phyloP scores from a whole-genome alignment of 2,797 vertebrate species.

The Helicolenus hilgendorfi region DNA sequence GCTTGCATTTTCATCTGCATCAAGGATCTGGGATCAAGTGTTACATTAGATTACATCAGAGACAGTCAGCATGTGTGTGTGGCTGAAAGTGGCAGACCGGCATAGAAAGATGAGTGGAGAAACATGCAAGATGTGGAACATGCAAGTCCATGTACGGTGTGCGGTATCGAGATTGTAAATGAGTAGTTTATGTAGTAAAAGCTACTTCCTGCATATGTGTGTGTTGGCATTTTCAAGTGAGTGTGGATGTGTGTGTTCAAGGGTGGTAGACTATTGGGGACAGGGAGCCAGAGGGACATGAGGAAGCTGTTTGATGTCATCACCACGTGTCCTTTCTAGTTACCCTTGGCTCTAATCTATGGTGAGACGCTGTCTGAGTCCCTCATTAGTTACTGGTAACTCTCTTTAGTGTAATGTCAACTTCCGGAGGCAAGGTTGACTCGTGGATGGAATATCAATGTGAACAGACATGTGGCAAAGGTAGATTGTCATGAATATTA shows the following conservation, averaged over 20 bases:
- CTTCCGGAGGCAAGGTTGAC: slow-evolving; percentile 61
- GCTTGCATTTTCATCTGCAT: slow-evolving; percentile 26
- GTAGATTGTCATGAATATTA: slow-evolving; percentile 41
- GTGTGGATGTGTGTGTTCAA: slow-evolving; percentile 8
- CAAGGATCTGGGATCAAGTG: slow-evolving; percentile 13
- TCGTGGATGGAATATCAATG: slow-evolving; percentile 42
- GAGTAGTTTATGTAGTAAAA: neutral
- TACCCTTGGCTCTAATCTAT: slow-evolving; percentile 70
- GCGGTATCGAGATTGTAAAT: too few relatives aligned
- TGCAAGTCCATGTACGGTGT: neutral
- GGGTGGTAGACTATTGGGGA: slow-evolving; percentile 24
- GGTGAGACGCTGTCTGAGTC: slow-evolving; percentile 48
- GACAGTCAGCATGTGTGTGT: neutral
- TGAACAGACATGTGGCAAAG: slow-evolving; percentile 27
- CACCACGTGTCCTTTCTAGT: slow-evolving; percentile 65
- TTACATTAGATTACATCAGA: slow-evolving; percentile 65
- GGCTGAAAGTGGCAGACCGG: neutral
- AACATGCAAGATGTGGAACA: neutral
- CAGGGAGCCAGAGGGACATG: slow-evolving; percentile 57
- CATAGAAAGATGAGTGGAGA: neutral
- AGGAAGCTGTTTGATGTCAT: slow-evolving; percentile 73
- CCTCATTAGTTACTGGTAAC: slow-evolving; percentile 75
- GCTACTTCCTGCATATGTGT: neutral
- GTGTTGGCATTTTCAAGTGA: neutral
- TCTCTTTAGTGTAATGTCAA: slow-evolving; percentile 70